A percentile compares a stretch with the other conserved stretches of the same genome.
Evolutionary conservation across 1,140 invertebrate genomes (phyloP).

Genomic region (Bombus huntii): DNA sequence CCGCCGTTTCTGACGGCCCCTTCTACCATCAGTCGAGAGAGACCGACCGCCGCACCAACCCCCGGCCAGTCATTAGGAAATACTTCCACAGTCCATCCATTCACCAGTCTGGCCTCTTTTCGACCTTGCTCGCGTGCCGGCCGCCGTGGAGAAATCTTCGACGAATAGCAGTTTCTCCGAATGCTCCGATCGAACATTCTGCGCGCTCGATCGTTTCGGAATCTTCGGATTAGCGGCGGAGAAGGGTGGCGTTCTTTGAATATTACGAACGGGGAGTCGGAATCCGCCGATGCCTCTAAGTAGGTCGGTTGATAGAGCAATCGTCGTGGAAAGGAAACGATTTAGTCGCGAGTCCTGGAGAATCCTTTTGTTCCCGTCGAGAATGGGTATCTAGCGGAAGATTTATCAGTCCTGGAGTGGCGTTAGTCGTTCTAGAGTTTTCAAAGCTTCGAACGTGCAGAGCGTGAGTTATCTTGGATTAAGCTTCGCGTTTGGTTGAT

Average conservation of each 20-base stretch:
- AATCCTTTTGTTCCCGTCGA: neutral
- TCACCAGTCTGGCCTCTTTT: slow-evolving; percentile 65
- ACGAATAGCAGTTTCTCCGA: neutral
- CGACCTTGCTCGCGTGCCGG: slow-evolving; percentile 9
- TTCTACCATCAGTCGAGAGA: neutral
- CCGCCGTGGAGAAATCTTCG: neutral
- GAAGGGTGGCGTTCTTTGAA: slow-evolving; percentile 13
- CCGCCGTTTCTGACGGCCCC: slow-evolving; percentile 68
- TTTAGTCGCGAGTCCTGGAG: neutral
- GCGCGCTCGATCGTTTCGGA: neutral
- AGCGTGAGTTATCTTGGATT: neutral
- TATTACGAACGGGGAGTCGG: neutral
- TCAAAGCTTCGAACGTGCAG: neutral
- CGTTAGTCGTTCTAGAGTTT: neutral
- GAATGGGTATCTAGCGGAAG: neutral
- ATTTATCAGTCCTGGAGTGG: neutral
- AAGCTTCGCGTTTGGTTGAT: neutral
- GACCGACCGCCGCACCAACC: slow-evolving; percentile 5
- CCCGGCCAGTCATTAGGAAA: slow-evolving; percentile 71
- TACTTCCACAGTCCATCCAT: slow-evolving; percentile 74
- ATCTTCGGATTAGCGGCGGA: neutral
- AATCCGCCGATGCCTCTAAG: neutral
- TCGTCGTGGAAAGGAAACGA: slow-evolving; percentile 1
- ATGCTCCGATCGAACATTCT: neutral
- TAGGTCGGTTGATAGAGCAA: neutral